Base-by-base conservation (phyloP, 92 coral and sea anemone genomes). In the Heliopora coerulea region DNA sequence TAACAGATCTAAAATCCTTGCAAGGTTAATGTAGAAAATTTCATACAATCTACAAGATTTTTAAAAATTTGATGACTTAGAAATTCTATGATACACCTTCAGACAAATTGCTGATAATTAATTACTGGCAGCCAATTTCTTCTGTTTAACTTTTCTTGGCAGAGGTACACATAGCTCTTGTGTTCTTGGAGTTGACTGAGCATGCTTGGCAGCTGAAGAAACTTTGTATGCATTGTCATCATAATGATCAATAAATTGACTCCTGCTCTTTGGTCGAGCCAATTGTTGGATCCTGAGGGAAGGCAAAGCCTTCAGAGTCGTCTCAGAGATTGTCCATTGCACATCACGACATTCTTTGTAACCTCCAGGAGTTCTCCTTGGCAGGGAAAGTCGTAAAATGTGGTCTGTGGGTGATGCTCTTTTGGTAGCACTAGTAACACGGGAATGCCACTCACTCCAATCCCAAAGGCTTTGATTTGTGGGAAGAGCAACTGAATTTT, bases 381-480 rank as follows among this genome's bases (percentile, higher is more conserved):
- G 84, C 23, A 85, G 79, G 14, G 97, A 76, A 40, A 92, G 78
- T 1, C 64, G 15, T 7, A 83, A 37, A 21, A 87, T 90, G 46
- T 89, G 77, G 19, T 92, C 97, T 20, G 97, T 83, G 1, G 96
- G 84, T 28, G 89, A 49, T 14, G 93, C 97, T 33, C 79, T 72
- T 78, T 78, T 92, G 1, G 97, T 91, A 17, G 97, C 96, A 28
- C 82, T 85, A 19, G 91, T 80, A 26, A 92, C 75, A 32, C 86
- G 89, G 7, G 87, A 78, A 35, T 92, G 78, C 97, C 97, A 92
- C 42, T 84, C 91, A 27, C 97, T 79, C 97, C 97, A 92, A 69
- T 92, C 97, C 97, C 97, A 92, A 0, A 89, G 84, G 69, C 96
- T 89, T 37, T 85, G 81, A 59, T 92, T 92, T 57, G 91, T 92